Base-by-base conservation (phyloP, 2,888 invertebrate species). In the Corythucha ciliata region DNA sequence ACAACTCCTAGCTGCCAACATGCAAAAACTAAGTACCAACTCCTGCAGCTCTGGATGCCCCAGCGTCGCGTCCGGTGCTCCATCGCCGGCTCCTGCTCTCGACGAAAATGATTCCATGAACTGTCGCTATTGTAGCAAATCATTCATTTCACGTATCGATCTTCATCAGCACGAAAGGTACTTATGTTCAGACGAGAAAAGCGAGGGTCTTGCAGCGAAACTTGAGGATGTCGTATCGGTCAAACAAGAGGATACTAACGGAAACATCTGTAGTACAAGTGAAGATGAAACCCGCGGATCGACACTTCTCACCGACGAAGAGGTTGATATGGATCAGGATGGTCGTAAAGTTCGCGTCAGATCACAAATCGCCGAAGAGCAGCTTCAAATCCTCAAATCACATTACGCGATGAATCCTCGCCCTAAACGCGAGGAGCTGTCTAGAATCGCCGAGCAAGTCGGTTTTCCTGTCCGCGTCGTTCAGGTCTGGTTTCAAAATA, bases 401-500 rank as follows among this genome's bases (percentile, higher is more conserved):
- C 87, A 91, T 66, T 98, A 94, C 68, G 76, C 84, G 44, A 69
- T 81, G 18, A 96, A 98, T 70, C 85, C 93, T 7, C 78, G 93
- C 55, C 97, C 98, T 2, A 90, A 90, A 65, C 83, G 93, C 42
- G 92, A 92, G 61, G 96, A 96, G 66, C 80, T 97, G 61, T 82
- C 84, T 46, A 79, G 83, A 66, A 89, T 98, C 62, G 93, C 93
- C 2, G 79, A 84, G 56, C 72, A 74, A 62, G 74, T 79, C 46
- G 73, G 74, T 48, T 76, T 78, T 60, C 71, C 76, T 34, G 73
- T 75, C 41, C 73, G 88, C 52, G 87, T 88, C 1, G 85, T 87
- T 3, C 83, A 93, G 73, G 94, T 93, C 5, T 94, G 94, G 93
- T 94, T 94, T 67, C 94, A 94, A 72, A 94, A 94, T 68, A 89